phyloP scores from a whole-genome alignment of 2,797 vertebrate species.

The Dromococcyx pavoninus region DNA sequence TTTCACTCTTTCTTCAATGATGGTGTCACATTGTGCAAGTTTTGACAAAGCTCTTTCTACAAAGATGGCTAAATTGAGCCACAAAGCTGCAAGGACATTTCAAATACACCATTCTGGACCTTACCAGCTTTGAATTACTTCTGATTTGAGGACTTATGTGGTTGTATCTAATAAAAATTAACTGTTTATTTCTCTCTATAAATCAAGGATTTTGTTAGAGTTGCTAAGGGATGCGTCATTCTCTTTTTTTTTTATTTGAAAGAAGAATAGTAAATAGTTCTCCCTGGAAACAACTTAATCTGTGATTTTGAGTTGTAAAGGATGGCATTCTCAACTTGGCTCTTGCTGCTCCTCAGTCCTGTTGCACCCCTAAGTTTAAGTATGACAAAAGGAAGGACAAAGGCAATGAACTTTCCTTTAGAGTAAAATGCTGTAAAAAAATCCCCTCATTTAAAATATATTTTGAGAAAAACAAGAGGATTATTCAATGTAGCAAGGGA shows the following conservation, averaged over 20 bases:
- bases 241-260: constrained; percentile 14
- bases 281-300: constrained; percentile 39
- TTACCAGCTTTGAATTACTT: constrained; percentile 2
- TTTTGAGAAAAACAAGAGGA: neutral
- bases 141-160: neutral
- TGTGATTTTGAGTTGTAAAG: constrained; percentile 26
- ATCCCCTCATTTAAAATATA: neutral
- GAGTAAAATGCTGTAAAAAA: neutral
- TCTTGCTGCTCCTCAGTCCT: neutral
- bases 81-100: neutral
- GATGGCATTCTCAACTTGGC: constrained; percentile 12
- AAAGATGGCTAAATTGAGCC: neutral
- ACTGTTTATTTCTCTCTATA: constrained; percentile 18
- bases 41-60: neutral
- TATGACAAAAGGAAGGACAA: constrained; percentile 22
- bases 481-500: neutral
- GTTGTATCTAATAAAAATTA: constrained; percentile 15
- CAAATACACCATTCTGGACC: neutral
- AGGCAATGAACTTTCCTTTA: neutral
- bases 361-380: constrained; percentile 12
- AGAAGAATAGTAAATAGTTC: constrained; percentile 41
- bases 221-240: constrained; percentile 46
- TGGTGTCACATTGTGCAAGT: neutral
- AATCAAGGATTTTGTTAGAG: constrained; percentile 35
- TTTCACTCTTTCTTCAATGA: neutral